Percentiles rank a stretch among this genome's conserved stretches.
These are phyloP conservation scores for Selene dorsalis DNA, from an alignment of 2,797 vertebrate genomes.

Conservation along the genomic window DNA sequence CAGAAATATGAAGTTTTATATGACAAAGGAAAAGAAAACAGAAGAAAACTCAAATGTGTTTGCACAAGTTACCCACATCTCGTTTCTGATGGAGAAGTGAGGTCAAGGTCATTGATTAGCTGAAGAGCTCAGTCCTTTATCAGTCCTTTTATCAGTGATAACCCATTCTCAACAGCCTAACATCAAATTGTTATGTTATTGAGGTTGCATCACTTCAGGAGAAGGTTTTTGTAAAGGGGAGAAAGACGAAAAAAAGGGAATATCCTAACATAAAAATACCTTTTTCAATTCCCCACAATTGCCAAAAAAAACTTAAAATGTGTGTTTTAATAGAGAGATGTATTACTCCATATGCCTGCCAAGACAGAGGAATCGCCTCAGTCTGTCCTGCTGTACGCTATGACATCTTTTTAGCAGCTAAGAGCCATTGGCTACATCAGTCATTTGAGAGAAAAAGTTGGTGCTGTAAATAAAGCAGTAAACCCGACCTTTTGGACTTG, in stretches of 20 bases:
- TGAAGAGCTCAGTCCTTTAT: not conserved
- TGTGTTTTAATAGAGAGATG: constrained; percentile 22
- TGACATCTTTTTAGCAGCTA: constrained; percentile 17
- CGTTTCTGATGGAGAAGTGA: not conserved
- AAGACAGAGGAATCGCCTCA: constrained; percentile 50
- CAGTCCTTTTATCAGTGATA: constrained; percentile 3
- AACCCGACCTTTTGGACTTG: constrained; percentile 31
- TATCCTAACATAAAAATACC: not conserved
- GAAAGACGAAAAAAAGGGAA: not conserved
- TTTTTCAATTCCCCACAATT: not conserved
- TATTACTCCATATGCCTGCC: constrained; percentile 20
- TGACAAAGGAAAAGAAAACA: not conserved
- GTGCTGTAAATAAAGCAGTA: constrained; percentile 58
- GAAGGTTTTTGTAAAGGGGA: not conserved
- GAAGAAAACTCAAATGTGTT: not conserved
- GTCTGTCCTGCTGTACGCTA: constrained; percentile 56
- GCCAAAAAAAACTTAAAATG: constrained; percentile 5
- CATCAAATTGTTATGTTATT: constrained; percentile 3
- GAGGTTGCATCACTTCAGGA: constrained; percentile 5
- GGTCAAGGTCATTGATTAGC: not conserved
- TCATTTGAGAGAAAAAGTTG: constrained; percentile 33
- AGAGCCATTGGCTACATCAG: constrained; percentile 9
- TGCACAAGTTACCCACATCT: constrained; percentile 3
- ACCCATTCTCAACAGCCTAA: not conserved
- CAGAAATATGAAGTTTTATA: constrained; percentile 1